Conservation (phyloP, 92 coral and sea anemone genomes). For the Chrysogorgia sp. region DNA sequence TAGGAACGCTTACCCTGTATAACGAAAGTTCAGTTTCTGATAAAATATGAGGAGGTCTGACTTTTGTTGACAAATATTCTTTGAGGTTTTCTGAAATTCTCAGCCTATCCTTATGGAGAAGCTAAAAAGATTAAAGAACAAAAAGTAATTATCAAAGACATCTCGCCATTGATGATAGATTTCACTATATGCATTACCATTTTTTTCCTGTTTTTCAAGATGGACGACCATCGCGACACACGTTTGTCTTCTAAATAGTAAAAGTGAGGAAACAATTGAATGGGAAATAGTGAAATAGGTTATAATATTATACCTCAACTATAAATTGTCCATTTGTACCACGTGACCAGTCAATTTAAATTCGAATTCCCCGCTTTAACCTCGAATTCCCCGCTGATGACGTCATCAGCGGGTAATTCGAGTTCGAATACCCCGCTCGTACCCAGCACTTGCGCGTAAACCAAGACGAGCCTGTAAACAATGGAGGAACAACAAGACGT, state of each 20-base stretch:
- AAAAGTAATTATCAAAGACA: not conserved
- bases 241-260: slow-evolving; percentile 71
- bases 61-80: slow-evolving; percentile 25
- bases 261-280: not conserved
- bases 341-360: too few relatives aligned
- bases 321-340: too few relatives aligned
- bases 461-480: too few relatives aligned
- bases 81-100: slow-evolving; percentile 37
- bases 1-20: slow-evolving; percentile 8
- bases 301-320: not conserved
- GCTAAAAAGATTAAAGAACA: not conserved
- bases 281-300: not conserved
- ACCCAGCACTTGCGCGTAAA: too few relatives aligned
- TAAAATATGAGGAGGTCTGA: slow-evolving; percentile 31
- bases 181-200: slow-evolving; percentile 58
- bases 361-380: too few relatives aligned
- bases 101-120: slow-evolving; percentile 32
- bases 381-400: too few relatives aligned
- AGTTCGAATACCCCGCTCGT: too few relatives aligned
- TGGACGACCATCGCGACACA: slow-evolving; percentile 89
- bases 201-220: slow-evolving; percentile 86
- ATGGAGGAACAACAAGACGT: too few relatives aligned
- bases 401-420: too few relatives aligned
- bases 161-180: too few relatives aligned
- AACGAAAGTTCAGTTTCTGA: slow-evolving; percentile 42